Evolutionary conservation across 2,888 invertebrate species (phyloP), one percentile per base, ranked within the genome.

Genomic region (Scrobipalpa costella): DNA sequence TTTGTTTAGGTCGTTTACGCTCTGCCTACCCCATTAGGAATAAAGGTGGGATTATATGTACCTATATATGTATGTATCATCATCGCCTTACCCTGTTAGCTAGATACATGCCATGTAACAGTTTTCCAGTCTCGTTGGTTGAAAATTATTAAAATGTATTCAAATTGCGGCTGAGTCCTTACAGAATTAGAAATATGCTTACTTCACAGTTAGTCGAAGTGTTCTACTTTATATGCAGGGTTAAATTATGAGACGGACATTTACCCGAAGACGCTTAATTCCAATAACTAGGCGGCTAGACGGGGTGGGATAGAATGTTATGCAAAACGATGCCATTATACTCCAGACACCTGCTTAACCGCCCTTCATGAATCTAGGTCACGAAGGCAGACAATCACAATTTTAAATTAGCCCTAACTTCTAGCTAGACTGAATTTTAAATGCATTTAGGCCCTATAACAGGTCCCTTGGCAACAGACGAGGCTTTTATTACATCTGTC

Each of bases 361-460:
- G 89, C 82, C 88, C 90, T 89, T 87, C 82, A 73, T 69, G 79
- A 80, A 90, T 86, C 78, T 90, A 85, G 90, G 90, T 88, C 90
- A 81, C 61, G 85, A 83, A 49, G 78, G 83, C 86, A 88, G 89
- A 90, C 89, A 84, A 89, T 89, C 88, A 88, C 83, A 85, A 89
- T 88, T 89, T 88, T 82, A 89, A 90, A 90, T 90, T 84, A 88
- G 83, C 78, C 82, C 79, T 83, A 76, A 74, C 72, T 71, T 72
- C 68, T 71, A 66, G 70, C 63, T 65, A 70, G 68, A 70, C 73
- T 65, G 69, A 64, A 64, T 64, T 64, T 57, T 62, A 57, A 64
- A 64, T 64, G 61, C 62, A 62, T 36, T 57, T 59, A 59, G 19
- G 33, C 49, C 36, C 17, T 63, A 55, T 65, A 57, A 65, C 36